A percentile compares a stretch with the other conserved stretches of the same genome.
Conservation (phyloP, 2,888 invertebrate species). For the Notocelia uddmanniana region DNA sequence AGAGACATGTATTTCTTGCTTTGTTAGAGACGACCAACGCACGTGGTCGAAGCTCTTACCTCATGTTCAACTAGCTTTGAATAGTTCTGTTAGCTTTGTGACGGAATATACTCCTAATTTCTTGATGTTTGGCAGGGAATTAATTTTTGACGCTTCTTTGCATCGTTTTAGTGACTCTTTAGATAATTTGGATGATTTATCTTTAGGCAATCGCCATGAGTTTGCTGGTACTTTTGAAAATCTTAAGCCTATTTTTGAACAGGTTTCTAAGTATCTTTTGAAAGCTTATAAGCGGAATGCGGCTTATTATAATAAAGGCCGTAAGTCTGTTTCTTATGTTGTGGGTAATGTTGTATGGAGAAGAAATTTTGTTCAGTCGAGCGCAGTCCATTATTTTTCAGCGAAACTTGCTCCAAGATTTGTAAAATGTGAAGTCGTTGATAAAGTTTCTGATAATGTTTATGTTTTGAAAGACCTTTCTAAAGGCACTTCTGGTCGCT, state of each 20-base stretch:
- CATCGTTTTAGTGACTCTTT: slow-evolving; percentile 11
- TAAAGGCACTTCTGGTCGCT: slow-evolving; percentile 24
- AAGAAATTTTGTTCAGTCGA: slow-evolving; percentile 28
- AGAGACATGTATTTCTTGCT: slow-evolving; percentile 31
- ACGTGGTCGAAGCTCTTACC: slow-evolving; percentile 22
- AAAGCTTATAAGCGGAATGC: slow-evolving; percentile 27
- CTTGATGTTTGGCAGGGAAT: slow-evolving; percentile 34
- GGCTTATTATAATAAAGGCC: slow-evolving; percentile 19
- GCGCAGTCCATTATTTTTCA: slow-evolving; percentile 25
- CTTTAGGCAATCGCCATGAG: neutral
- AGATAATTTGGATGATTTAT: slow-evolving; percentile 6
- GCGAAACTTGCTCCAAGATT: slow-evolving; percentile 34
- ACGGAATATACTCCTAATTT: slow-evolving; percentile 30
- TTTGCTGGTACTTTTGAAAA: neutral
- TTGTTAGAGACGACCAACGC: slow-evolving; percentile 21
- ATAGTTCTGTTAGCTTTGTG: slow-evolving; percentile 23
- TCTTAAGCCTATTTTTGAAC: slow-evolving; percentile 14
- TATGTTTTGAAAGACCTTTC: slow-evolving; percentile 28
- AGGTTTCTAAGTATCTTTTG: neutral
- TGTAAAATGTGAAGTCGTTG: slow-evolving; percentile 24
- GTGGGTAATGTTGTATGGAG: slow-evolving; percentile 36
- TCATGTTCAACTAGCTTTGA: slow-evolving; percentile 29
- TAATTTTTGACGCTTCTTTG: slow-evolving; percentile 21
- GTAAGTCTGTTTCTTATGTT: slow-evolving; percentile 10
- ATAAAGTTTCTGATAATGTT: slow-evolving; percentile 30